Conservation (phyloP, 2,888 invertebrate species). For the Andrena bicolor region DNA sequence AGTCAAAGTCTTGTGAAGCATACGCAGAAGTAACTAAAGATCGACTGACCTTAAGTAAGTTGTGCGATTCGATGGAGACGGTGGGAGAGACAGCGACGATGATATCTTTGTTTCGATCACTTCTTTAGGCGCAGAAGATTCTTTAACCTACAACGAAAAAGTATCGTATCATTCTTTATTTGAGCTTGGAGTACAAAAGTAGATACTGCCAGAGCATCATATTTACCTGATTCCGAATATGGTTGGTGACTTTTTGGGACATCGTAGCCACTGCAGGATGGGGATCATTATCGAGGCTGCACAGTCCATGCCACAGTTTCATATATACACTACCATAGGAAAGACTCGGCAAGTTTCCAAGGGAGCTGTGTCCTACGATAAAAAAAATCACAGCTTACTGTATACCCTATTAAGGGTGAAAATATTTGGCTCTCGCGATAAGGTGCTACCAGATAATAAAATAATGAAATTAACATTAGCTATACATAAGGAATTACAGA, state of each 20-base stretch:
- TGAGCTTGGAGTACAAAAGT: background rate
- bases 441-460: conserved; percentile 43
- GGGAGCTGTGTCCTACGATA: conserved; percentile 81
- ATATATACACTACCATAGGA: conserved; percentile 93
- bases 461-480: conserved; percentile 37
- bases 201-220: conserved; percentile 2
- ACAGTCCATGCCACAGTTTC: conserved; percentile 94
- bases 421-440: conserved; percentile 38
- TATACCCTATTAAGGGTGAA: conserved; percentile 14
- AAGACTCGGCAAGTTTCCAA: conserved; percentile 86
- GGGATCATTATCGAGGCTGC: conserved; percentile 93
- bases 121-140: conserved; percentile 84
- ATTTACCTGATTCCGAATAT: conserved; percentile 91
- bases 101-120: conserved; percentile 84
- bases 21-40: conserved; percentile 7
- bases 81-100: conserved; percentile 86
- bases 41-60: conserved; percentile 85
- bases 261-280: conserved; percentile 93
- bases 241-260: conserved; percentile 91
- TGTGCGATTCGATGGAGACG: conserved; percentile 87
- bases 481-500: conserved; percentile 35
- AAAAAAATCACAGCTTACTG: conserved; percentile 40
- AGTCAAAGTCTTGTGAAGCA: background rate
- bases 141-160: conserved; percentile 81
- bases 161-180: background rate